Evolutionary conservation across 2,888 invertebrate species (phyloP).

Genomic region (Caenorhabditis becei): DNA sequence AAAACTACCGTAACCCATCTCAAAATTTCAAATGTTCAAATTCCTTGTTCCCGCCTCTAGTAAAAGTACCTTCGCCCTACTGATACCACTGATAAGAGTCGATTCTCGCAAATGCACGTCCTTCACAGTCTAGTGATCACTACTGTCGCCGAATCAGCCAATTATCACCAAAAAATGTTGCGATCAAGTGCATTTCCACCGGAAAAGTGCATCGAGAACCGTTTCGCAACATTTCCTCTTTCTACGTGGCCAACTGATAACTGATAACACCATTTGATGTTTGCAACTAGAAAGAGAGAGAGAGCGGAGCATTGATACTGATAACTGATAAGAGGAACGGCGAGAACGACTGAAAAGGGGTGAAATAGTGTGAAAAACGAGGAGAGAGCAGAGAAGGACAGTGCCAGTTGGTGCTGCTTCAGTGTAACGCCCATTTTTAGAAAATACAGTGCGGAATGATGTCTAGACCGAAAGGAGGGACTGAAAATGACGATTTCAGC

Average conservation of each 20-base stretch:
- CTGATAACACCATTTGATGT: not conserved
- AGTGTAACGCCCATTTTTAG: not conserved
- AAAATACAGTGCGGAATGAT: not conserved
- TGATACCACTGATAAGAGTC: no score
- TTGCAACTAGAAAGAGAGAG: not conserved
- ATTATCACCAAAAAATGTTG: not conserved
- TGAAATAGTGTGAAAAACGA: not conserved
- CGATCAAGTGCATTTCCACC: not conserved
- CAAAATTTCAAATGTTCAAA: no score
- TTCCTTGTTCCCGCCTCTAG: no score
- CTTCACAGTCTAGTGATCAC: no score
- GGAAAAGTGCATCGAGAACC: no score
- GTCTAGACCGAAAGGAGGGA: not conserved
- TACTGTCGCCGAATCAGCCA: not conserved
- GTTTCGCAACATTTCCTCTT: constrained; percentile 4
- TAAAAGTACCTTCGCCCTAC: no score
- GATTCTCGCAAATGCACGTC: no score
- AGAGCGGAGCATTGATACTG: not conserved
- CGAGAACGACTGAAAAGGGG: constrained; percentile 1
- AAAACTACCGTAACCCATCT: no score
- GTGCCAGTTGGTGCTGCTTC: not conserved
- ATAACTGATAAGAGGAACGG: constrained; percentile 6
- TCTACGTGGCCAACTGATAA: no score
- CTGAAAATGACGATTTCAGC: no score
- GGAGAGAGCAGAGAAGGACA: not conserved